Evolutionary conservation across 1,140 invertebrate species (phyloP).

Genomic region (Capitella teleta): DNA sequence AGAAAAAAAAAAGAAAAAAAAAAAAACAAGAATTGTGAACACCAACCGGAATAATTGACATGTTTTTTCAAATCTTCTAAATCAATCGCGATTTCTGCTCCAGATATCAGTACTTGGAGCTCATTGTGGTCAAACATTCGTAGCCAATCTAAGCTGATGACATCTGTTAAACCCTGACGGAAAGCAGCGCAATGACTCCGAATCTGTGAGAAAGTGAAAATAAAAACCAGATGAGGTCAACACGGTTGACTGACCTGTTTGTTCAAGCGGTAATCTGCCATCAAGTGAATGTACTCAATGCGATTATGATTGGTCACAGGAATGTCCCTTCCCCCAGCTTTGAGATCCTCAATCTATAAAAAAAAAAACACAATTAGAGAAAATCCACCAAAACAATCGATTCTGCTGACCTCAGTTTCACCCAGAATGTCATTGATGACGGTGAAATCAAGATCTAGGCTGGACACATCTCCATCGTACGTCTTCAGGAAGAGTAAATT

Average conservation of each 20-base stretch:
- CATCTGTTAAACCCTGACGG: constrained; percentile 64
- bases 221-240: neutral
- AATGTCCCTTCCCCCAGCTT: constrained; percentile 77
- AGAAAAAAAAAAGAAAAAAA: neutral
- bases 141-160: constrained; percentile 81
- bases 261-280: constrained; percentile 93
- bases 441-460: constrained; percentile 76
- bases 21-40: neutral
- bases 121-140: constrained; percentile 91
- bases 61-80: constrained; percentile 73
- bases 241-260: constrained; percentile 52
- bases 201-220: constrained; percentile 47
- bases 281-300: constrained; percentile 91
- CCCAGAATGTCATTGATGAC: constrained; percentile 80
- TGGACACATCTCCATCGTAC: constrained; percentile 46
- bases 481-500: constrained; percentile 80
- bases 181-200: constrained; percentile 66
- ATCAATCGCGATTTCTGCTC: constrained; percentile 83
- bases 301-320: constrained; percentile 80
- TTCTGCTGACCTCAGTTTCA: constrained; percentile 57
- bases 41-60: constrained; percentile 37
- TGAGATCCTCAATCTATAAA: constrained; percentile 70
- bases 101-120: constrained; percentile 85
- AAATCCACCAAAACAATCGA: neutral
- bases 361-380: constrained; percentile 2